phyloP scores from a whole-genome alignment of 2,797 vertebrate species.

The Apodemus agrarius region DNA sequence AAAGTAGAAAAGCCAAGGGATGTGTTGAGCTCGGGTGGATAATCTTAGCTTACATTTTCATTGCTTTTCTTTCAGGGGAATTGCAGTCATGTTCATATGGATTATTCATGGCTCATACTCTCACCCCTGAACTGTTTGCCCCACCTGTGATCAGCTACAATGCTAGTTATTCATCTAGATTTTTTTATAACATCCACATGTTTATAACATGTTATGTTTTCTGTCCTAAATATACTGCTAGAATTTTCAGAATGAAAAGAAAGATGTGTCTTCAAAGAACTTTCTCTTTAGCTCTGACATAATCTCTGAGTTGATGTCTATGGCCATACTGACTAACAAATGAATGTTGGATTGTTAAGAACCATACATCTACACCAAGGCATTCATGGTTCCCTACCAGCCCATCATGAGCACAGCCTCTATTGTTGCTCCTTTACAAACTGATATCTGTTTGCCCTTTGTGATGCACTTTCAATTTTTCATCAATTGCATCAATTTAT shows the following conservation, averaged over 20 bases:
- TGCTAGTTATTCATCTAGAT: neutral
- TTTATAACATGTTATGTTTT: neutral
- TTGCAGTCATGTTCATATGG: neutral
- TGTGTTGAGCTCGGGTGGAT: neutral
- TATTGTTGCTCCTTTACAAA: neutral
- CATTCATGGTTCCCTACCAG: neutral
- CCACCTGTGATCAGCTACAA: neutral
- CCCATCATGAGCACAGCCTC: neutral
- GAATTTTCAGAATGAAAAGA: neutral
- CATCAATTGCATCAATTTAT: conserved; percentile 1
- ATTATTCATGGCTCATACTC: neutral
- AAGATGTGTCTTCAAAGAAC: neutral
- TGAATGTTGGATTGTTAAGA: neutral
- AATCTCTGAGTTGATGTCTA: neutral
- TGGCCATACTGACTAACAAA: conserved; percentile 4
- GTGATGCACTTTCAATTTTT: neutral
- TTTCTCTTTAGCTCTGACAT: neutral
- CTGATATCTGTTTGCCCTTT: neutral
- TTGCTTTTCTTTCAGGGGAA: neutral
- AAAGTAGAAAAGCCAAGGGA: neutral
- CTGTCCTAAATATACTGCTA: neutral
- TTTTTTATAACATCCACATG: neutral
- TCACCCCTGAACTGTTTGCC: neutral
- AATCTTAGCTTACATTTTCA: neutral
- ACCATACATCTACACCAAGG: neutral